phyloP scores from a whole-genome alignment of 2,113 vertebrate genomes.

The Crypturellus undulatus region DNA sequence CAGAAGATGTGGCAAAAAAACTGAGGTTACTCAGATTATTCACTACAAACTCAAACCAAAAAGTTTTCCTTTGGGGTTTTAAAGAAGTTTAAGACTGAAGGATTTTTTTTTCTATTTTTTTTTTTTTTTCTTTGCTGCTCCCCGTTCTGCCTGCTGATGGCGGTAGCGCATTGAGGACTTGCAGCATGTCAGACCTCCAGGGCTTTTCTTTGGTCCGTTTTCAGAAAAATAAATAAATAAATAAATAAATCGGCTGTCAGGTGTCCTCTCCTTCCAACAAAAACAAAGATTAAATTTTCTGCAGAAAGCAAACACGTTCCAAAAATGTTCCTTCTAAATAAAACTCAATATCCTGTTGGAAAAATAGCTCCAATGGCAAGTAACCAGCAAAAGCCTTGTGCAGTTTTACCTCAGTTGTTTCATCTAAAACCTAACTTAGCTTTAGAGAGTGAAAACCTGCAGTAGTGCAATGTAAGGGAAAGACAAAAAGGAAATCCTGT shows the following conservation, averaged over 20 bases:
- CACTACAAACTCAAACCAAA: not conserved
- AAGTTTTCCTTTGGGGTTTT: not conserved
- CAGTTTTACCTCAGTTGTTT: conserved; percentile 1
- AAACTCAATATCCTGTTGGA: conserved; percentile 56
- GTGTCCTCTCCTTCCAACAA: conserved; percentile 43
- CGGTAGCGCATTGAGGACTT: too few species aligned
- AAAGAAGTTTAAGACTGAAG: not conserved
- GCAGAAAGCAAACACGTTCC: conserved; percentile 23
- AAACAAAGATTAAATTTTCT: conserved; percentile 58
- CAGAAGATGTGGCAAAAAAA: not conserved
- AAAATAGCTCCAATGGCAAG: conserved; percentile 41
- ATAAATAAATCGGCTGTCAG: conserved; percentile 43
- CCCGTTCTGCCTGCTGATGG: too few species aligned
- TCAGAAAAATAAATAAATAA: too few species aligned
- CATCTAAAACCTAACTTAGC: not conserved
- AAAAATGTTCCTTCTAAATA: conserved; percentile 33
- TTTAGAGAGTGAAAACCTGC: not conserved
- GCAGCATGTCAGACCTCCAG: too few species aligned
- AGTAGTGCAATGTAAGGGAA: not conserved
- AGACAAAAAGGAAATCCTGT: not conserved
- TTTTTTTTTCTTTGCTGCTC: too few species aligned
- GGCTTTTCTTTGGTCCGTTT: too few species aligned
- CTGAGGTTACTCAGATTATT: not conserved
- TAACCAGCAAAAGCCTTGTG: not conserved
- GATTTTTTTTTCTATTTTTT: too few species aligned